A percentile compares a stretch with the other conserved stretches of the same genome.
phyloP scores from a whole-genome alignment of 2,888 invertebrate genomes.

The Dorcus parallelipipedus region DNA sequence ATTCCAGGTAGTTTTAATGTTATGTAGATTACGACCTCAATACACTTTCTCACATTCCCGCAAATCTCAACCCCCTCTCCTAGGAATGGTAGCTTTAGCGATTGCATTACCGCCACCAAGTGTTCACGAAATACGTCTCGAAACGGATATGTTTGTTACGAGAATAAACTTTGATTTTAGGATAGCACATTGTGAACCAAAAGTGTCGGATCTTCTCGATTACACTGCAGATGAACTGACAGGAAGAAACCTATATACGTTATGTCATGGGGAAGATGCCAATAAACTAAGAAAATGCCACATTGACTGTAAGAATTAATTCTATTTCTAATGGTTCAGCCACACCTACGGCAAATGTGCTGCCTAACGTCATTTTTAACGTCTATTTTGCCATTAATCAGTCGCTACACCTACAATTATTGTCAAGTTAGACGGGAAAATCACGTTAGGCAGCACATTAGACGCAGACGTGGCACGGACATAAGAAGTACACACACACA shows the following conservation, averaged over 20 bases:
- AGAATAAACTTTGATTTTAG: constrained; percentile 93
- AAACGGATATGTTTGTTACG: constrained; percentile 95
- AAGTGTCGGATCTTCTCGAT: constrained; percentile 89
- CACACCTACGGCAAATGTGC: no score
- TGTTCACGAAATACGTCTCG: constrained; percentile 93
- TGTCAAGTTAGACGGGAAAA: no score
- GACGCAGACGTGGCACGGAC: no score
- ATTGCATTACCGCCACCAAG: constrained; percentile 96
- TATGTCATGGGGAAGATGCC: constrained; percentile 95
- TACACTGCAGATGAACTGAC: constrained; percentile 91
- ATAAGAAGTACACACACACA: neutral
- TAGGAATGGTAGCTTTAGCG: constrained; percentile 93
- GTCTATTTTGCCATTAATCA: no score
- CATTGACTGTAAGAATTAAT: constrained; percentile 73
- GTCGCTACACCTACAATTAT: no score
- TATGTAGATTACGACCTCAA: constrained; percentile 89
- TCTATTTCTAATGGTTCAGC: neutral
- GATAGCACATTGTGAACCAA: constrained; percentile 96
- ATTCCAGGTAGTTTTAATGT: constrained; percentile 84
- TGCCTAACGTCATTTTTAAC: no score
- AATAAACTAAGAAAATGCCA: constrained; percentile 92
- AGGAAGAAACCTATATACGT: constrained; percentile 88
- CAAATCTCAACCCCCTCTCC: constrained; percentile 79
- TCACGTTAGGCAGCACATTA: no score
- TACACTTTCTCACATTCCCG: constrained; percentile 88